phyloP scores from a whole-genome alignment of 2,113 vertebrate species.

The Elgaria multicarinata region DNA sequence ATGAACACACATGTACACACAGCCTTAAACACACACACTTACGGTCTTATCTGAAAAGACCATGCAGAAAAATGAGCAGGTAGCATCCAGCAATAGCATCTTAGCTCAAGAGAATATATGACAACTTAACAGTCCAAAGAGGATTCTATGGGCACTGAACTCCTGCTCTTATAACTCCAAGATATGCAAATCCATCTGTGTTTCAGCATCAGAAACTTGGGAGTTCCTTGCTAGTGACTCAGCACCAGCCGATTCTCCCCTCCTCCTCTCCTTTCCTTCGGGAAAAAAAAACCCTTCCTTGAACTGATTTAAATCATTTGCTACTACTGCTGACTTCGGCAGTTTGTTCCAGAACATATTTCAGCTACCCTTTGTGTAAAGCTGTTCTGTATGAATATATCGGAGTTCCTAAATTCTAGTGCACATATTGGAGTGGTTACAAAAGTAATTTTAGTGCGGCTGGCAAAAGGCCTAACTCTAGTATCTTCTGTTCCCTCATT shows the following conservation, averaged over 20 bases:
- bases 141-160: slow-evolving; percentile 42
- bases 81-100: background rate
- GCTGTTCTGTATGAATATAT: slow-evolving; percentile 73
- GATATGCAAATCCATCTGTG: slow-evolving; percentile 69
- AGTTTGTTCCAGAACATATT: slow-evolving; percentile 72
- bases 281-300: slow-evolving; percentile 60
- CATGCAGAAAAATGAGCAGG: background rate
- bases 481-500: slow-evolving; percentile 34
- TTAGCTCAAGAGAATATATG: background rate
- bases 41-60: background rate
- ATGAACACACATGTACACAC: too few species aligned
- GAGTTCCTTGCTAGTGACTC: slow-evolving; percentile 66
- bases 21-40: too few species aligned
- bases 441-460: slow-evolving; percentile 66
- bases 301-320: slow-evolving; percentile 73
- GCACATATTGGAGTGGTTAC: slow-evolving; percentile 73
- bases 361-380: slow-evolving; percentile 73
- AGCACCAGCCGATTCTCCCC: slow-evolving; percentile 33
- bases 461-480: slow-evolving; percentile 70
- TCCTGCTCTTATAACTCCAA: slow-evolving; percentile 57
- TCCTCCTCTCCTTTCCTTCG: background rate
- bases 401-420: slow-evolving; percentile 71
- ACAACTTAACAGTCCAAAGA: slow-evolving; percentile 51
- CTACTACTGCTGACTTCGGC: slow-evolving; percentile 72
- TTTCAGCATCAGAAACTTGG: slow-evolving; percentile 67